phyloP scores from a whole-genome alignment of 2,113 vertebrate genomes.

The Scolopax mira region DNA sequence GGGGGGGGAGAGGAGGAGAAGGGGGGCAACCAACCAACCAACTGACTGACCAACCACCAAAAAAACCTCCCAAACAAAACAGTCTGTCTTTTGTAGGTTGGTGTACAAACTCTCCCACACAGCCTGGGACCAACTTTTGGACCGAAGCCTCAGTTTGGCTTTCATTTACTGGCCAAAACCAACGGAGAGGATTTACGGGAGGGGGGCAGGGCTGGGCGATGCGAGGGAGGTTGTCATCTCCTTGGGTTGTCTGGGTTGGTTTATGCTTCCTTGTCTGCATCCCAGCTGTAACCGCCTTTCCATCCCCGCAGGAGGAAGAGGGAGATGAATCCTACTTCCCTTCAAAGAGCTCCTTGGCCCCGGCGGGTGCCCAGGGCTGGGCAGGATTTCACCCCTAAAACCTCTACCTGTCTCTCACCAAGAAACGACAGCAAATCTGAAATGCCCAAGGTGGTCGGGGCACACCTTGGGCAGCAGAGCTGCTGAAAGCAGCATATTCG shows the following conservation, averaged over 20 bases:
- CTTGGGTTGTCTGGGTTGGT: neutral
- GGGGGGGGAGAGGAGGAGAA: too few species aligned
- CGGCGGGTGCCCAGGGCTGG: neutral
- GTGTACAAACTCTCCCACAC: slow-evolving; percentile 31
- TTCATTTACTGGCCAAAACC: slow-evolving; percentile 6
- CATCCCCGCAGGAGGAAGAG: neutral
- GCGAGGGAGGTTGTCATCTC: neutral
- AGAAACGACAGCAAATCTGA: neutral
- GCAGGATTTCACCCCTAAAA: neutral
- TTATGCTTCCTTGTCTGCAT: neutral
- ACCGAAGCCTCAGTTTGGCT: neutral
- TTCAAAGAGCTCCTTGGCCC: neutral
- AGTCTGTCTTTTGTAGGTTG: slow-evolving; percentile 2
- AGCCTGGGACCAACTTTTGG: neutral
- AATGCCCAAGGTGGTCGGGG: fast-evolving
- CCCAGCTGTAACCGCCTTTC: neutral
- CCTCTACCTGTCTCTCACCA: neutral
- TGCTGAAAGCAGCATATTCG: neutral
- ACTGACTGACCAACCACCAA: neutral
- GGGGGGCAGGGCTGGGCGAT: neutral
- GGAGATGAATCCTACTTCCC: neutral
- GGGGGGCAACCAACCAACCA: neutral
- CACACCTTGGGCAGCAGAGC: neutral
- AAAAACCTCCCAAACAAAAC: slow-evolving; percentile 25
- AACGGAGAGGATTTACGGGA: neutral